Conservation (phyloP, 2,113 vertebrate species). For the Ailurus styani region DNA sequence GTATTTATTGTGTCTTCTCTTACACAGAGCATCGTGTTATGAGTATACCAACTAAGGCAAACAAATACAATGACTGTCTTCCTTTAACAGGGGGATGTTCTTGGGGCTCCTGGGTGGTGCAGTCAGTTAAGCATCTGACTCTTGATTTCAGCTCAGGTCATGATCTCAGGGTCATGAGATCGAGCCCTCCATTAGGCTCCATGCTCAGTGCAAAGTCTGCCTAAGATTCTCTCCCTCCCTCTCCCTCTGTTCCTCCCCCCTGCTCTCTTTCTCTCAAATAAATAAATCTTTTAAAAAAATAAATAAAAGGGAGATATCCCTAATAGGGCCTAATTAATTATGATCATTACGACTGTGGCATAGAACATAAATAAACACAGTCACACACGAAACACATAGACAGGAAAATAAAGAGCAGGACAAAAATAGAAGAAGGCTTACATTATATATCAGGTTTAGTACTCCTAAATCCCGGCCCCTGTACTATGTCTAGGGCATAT, state of each 20-base stretch:
- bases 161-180: neutral
- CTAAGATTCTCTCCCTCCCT: neutral
- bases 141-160: neutral
- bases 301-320: neutral
- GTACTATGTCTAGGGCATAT: neutral
- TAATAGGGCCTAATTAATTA: conserved; percentile 28
- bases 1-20: neutral
- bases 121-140: neutral
- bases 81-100: neutral
- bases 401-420: neutral
- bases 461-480: neutral
- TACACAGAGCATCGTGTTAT: neutral
- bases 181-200: neutral
- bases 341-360: neutral
- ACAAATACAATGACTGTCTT: neutral
- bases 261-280: neutral
- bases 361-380: neutral
- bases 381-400: neutral
- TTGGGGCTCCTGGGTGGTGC: neutral
- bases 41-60: neutral
- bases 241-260: neutral
- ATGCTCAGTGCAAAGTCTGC: neutral
- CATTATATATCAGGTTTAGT: neutral
- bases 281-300: neutral
- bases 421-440: neutral